Evolutionary conservation across 2,888 invertebrate species (phyloP).

Genomic region (Polietes domitor): DNA sequence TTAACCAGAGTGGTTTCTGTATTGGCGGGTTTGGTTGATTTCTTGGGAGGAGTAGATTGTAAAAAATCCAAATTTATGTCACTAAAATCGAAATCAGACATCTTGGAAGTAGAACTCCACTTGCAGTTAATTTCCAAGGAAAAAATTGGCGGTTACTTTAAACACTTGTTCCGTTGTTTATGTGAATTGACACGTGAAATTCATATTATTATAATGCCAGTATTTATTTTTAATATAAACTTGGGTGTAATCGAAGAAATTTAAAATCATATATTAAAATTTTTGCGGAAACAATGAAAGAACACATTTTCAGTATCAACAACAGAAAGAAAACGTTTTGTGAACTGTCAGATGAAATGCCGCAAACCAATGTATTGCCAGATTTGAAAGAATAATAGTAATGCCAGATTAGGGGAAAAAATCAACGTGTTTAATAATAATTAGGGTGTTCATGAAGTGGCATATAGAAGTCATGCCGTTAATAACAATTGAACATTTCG

Average conservation of each 20-base stretch:
- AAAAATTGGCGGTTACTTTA: neutral
- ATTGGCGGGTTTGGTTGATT: neutral
- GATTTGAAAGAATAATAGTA: too few species aligned
- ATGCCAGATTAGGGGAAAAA: too few species aligned
- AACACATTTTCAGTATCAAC: constrained; percentile 49
- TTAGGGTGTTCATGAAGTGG: too few species aligned
- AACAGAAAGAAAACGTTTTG: constrained; percentile 10
- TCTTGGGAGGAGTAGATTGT: constrained; percentile 54
- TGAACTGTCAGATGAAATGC: constrained; percentile 59
- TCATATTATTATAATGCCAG: neutral
- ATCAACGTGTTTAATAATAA: too few species aligned
- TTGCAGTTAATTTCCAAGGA: too few species aligned
- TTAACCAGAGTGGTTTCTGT: neutral
- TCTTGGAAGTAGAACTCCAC: neutral
- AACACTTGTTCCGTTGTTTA: neutral
- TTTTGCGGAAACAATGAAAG: constrained; percentile 41
- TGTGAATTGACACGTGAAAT: neutral
- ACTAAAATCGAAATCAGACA: constrained; percentile 11
- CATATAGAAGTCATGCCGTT: too few species aligned
- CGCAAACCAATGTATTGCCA: constrained; percentile 32
- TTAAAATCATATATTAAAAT: too few species aligned
- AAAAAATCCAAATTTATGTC: constrained; percentile 68
- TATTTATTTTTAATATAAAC: neutral
- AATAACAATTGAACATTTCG: too few species aligned
- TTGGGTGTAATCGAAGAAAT: neutral